phyloP scores from a whole-genome alignment of 2,888 invertebrate species.

The Orchestes rusci region DNA sequence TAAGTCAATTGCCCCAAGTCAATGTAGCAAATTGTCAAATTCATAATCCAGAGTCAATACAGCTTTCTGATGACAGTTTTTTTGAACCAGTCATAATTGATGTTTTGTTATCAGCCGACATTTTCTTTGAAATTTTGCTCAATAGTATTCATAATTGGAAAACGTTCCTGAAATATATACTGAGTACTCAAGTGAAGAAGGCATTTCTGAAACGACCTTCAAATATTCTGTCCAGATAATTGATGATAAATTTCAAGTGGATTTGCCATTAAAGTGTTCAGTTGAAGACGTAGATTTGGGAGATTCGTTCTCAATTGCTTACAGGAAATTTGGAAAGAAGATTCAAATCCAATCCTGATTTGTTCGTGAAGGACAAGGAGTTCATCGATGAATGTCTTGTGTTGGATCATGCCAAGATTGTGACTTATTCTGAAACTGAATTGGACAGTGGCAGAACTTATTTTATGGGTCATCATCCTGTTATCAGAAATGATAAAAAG shows the following conservation, averaged over 20 bases:
- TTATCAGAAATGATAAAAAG: conserved; percentile 19
- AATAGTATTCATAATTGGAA: not conserved
- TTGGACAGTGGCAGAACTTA: conserved; percentile 10
- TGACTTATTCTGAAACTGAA: not conserved
- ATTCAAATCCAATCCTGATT: conserved; percentile 11
- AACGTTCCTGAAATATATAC: conserved; percentile 5
- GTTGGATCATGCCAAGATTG: conserved; percentile 16
- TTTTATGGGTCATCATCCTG: conserved; percentile 22
- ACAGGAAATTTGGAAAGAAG: conserved; percentile 13
- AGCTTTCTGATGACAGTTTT: not conserved
- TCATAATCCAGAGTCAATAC: not conserved
- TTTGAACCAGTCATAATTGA: not conserved
- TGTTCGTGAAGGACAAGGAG: conserved; percentile 12
- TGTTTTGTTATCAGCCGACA: not conserved
- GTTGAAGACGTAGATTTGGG: conserved; percentile 10
- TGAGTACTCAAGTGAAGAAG: conserved; percentile 9
- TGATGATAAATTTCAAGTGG: conserved; percentile 11
- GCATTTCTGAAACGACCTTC: conserved; percentile 9
- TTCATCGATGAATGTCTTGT: conserved; percentile 19
- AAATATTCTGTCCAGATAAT: not conserved
- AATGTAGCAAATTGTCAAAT: too few relatives aligned
- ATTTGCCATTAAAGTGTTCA: conserved; percentile 13
- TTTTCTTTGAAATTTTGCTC: conserved; percentile 2
- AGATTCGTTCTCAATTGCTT: conserved; percentile 16
- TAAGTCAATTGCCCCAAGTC: not conserved